phyloP scores from a whole-genome alignment of 2,888 invertebrate species.

The Ryuthela nishihirai region DNA sequence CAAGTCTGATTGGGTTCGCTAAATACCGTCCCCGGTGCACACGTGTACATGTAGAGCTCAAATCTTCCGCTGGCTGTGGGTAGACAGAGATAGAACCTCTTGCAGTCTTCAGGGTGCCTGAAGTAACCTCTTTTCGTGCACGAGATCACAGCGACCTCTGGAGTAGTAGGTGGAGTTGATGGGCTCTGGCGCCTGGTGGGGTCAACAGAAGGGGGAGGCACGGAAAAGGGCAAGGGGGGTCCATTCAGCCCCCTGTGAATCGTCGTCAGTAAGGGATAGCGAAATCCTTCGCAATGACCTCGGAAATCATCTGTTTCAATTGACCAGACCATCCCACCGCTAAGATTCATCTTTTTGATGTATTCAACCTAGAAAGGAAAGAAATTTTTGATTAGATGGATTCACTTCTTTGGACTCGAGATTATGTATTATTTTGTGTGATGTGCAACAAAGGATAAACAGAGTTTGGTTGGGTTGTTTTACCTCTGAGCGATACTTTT shows the following conservation, averaged over 20 bases:
- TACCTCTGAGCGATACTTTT: too few species aligned
- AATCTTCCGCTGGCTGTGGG: slow-evolving; percentile 18
- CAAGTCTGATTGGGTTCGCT: slow-evolving; percentile 32
- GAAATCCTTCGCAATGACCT: slow-evolving; percentile 73
- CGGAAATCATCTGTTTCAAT: slow-evolving; percentile 92
- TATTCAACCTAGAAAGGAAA: slow-evolving; percentile 64
- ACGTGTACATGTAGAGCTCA: slow-evolving; percentile 35
- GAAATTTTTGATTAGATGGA: too few species aligned
- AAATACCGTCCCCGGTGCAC: slow-evolving; percentile 39
- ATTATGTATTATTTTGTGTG: too few species aligned
- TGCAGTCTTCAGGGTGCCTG: slow-evolving; percentile 39
- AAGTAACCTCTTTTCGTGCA: slow-evolving; percentile 26
- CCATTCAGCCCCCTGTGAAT: slow-evolving; percentile 28
- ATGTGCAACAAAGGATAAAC: too few species aligned
- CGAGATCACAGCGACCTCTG: slow-evolving; percentile 4
- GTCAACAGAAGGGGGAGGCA: neutral
- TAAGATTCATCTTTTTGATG: slow-evolving; percentile 79
- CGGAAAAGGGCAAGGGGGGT: neutral
- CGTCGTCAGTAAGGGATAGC: slow-evolving; percentile 64
- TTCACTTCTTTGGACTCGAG: too few species aligned
- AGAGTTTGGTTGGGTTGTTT: too few species aligned
- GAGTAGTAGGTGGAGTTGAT: neutral
- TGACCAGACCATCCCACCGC: slow-evolving; percentile 94
- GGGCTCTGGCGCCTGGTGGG: neutral
- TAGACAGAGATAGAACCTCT: slow-evolving; percentile 41